Conservation (phyloP, 1,140 invertebrate genomes). For the Drosophila parvula region DNA sequence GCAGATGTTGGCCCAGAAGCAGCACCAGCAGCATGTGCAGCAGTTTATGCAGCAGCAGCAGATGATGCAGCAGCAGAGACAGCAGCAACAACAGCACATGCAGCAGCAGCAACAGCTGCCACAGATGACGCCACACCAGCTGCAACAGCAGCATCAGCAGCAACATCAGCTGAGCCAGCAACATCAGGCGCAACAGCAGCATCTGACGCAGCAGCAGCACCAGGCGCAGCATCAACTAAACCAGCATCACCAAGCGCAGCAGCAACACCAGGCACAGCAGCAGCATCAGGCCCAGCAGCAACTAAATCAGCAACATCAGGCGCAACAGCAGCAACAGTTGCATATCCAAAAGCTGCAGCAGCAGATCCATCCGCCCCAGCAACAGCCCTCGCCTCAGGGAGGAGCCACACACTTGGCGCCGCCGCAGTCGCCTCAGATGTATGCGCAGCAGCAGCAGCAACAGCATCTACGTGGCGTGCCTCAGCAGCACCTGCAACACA, state of each 20-base stretch:
- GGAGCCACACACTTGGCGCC: slow-evolving; percentile 32
- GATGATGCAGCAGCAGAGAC: slow-evolving; percentile 54
- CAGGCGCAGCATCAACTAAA: slow-evolving; percentile 42
- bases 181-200: slow-evolving; percentile 54
- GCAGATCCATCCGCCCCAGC: slow-evolving; percentile 26
- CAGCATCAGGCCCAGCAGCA: slow-evolving; percentile 29
- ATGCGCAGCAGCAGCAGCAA: slow-evolving; percentile 27
- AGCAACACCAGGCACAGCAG: slow-evolving; percentile 33
- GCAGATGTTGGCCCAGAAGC: slow-evolving; percentile 67
- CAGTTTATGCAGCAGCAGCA: slow-evolving; percentile 71
- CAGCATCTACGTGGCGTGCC: slow-evolving; percentile 3
- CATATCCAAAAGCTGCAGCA: slow-evolving; percentile 39
- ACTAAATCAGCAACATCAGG: slow-evolving; percentile 40
- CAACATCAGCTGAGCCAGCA: slow-evolving; percentile 28
- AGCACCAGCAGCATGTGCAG: slow-evolving; percentile 62
- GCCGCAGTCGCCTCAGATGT: slow-evolving; percentile 29
- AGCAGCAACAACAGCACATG: slow-evolving; percentile 53
- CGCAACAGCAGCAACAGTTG: slow-evolving; percentile 18
- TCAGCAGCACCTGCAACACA: slow-evolving; percentile 43
- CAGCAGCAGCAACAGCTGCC: slow-evolving; percentile 49
- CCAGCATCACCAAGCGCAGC: slow-evolving; percentile 35
- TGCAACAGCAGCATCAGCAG: slow-evolving; percentile 45
- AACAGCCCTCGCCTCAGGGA: slow-evolving; percentile 31
- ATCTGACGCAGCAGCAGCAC: slow-evolving; percentile 44
- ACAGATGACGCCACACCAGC: slow-evolving; percentile 49